Percentiles rank a stretch among this genome's conserved stretches.
These are phyloP conservation scores for Eupithecia pulchellata DNA, from an alignment of 2,888 invertebrate species.

Conservation along the genomic window DNA sequence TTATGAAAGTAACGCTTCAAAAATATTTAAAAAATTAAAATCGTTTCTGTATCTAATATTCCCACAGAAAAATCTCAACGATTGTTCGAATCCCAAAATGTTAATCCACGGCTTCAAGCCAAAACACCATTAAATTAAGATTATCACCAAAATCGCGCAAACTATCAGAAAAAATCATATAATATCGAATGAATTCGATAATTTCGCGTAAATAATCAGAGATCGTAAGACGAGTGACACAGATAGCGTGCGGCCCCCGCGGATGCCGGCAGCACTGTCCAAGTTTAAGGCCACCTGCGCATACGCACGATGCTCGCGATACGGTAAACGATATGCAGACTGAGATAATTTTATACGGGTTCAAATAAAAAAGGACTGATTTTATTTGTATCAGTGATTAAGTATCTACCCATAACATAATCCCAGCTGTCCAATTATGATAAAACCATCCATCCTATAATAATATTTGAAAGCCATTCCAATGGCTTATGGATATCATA, in stretches of 20 bases:
- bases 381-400: background rate
- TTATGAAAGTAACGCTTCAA: background rate
- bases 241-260: background rate
- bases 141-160: background rate
- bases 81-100: background rate
- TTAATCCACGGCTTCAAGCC: background rate
- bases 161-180: background rate
- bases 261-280: background rate
- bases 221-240: background rate
- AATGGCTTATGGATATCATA: no score
- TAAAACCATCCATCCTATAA: no score
- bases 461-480: no score
- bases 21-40: background rate
- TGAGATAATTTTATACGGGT: background rate
- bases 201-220: background rate
- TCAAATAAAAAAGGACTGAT: background rate
- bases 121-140: background rate
- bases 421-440: no score
- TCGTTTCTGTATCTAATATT: background rate
- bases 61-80: background rate
- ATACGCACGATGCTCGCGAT: background rate
- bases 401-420: background rate
- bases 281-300: conserved; percentile 2
- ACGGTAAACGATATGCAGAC: background rate
- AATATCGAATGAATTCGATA: background rate